phyloP scores from a whole-genome alignment of 1,140 invertebrate species.

The Dendrolimus punctatus region DNA sequence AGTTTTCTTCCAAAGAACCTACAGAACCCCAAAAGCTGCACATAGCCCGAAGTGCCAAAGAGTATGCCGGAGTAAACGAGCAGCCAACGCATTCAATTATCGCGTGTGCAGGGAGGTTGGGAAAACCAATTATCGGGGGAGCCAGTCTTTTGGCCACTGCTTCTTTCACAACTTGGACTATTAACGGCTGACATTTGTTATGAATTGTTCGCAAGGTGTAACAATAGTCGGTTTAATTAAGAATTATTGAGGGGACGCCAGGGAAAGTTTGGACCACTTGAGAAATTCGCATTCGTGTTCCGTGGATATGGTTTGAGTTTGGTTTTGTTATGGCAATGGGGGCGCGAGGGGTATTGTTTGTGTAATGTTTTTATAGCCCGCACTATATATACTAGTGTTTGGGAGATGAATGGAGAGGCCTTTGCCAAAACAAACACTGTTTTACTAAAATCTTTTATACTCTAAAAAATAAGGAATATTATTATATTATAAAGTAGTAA shows the following conservation, averaged over 20 bases:
- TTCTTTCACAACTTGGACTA: slow-evolving; percentile 19
- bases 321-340: neutral
- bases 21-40: no score
- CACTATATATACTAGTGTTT: no score
- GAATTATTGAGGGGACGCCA: slow-evolving; percentile 14
- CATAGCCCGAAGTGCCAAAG: neutral
- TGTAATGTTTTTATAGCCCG: no score
- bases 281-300: neutral
- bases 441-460: no score
- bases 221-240: slow-evolving; percentile 35
- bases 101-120: slow-evolving; percentile 8
- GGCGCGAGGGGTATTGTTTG: no score
- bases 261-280: slow-evolving; percentile 1
- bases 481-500: no score
- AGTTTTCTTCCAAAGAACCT: no score
- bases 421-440: no score
- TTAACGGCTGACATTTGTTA: slow-evolving; percentile 28
- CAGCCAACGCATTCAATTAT: slow-evolving; percentile 27
- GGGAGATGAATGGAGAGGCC: no score
- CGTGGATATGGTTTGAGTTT: neutral
- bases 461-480: no score
- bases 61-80: slow-evolving; percentile 7
- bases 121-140: slow-evolving; percentile 28
- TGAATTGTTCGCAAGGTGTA: slow-evolving; percentile 27
- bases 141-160: slow-evolving; percentile 2